A percentile compares a stretch with the other conserved stretches of the same genome.
phyloP scores from a whole-genome alignment of 1,140 invertebrate genomes.

The Drosophila lini region DNA sequence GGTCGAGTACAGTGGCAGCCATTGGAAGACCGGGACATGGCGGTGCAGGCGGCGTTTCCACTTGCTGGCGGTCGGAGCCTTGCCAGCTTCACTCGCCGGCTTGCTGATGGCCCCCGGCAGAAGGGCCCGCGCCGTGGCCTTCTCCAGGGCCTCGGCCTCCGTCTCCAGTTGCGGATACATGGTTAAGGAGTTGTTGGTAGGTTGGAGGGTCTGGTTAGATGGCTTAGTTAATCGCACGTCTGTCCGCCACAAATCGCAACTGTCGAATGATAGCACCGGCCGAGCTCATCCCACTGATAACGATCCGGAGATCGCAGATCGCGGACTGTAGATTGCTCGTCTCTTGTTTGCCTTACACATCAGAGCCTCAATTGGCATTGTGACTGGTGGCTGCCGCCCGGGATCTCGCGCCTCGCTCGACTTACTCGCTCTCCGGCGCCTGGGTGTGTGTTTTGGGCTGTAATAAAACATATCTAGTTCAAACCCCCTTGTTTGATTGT shows the following conservation, averaged over 20 bases:
- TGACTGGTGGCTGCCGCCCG: background rate
- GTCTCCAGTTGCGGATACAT: slow-evolving; percentile 71
- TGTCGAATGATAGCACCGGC: slow-evolving; percentile 48
- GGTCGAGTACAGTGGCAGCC: slow-evolving; percentile 88
- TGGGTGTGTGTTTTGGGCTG: slow-evolving; percentile 21
- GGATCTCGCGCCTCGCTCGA: slow-evolving; percentile 10
- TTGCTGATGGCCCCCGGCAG: slow-evolving; percentile 21
- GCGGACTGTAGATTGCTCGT: slow-evolving; percentile 12
- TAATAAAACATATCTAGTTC: slow-evolving; percentile 46
- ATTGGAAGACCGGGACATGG: slow-evolving; percentile 85
- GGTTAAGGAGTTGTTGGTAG: background rate
- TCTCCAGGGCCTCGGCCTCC: slow-evolving; percentile 52
- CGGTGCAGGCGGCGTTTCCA: slow-evolving; percentile 58
- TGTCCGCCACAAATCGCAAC: slow-evolving; percentile 44
- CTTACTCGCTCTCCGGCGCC: slow-evolving; percentile 10
- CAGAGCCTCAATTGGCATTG: slow-evolving; percentile 54
- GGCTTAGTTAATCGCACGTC: slow-evolving; percentile 28
- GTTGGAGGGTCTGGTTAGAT: background rate
- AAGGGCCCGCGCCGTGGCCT: slow-evolving; percentile 51
- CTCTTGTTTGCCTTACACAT: slow-evolving; percentile 60
- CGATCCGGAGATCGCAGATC: slow-evolving; percentile 31
- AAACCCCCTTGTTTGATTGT: slow-evolving; percentile 34
- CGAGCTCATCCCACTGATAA: slow-evolving; percentile 46
- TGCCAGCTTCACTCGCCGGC: slow-evolving; percentile 29
- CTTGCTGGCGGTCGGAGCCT: slow-evolving; percentile 21